Base-by-base conservation (phyloP, 2,797 vertebrate species). In the Remorina albescens region DNA sequence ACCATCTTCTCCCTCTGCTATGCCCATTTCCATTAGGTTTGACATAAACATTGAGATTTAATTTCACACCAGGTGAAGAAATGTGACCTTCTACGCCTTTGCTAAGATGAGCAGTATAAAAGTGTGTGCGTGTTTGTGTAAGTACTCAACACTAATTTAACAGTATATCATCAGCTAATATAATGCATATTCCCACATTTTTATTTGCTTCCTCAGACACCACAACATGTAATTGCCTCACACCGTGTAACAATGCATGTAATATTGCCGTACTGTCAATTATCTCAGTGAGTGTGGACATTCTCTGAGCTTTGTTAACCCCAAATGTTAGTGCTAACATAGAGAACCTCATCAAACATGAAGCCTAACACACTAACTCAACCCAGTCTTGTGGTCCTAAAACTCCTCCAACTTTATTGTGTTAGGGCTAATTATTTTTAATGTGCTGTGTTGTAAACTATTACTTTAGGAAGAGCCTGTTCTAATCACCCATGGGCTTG, bases 381-480 rank as follows among this genome's bases (percentile, higher is more conserved):
- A 47, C 55, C 67, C 80, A 80, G 78, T 88, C 81, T 80, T 75
- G 69, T 39, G 63, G 80, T 70, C 66, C 72, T 75, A 37, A 69
- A 74, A 80, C 84, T 82, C 81, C 87, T 80, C 78, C 62, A 86
- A 88, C 82, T 92, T 91, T 90, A 92, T 89, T 94, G 69, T 80
- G 84, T 93, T 91, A 86, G 73, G 82, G 67, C 84, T 90, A 91
- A 90, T 94, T 91, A 91, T 92, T 92, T 91, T 88, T 80, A 93
- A 91, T 90, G 91, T 81, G 71, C 85, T 86, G 68, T 86, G 88
- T 82, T 89, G 89, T 91, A 91, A 93, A 92, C 89, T 90, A 89
- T 92, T 91, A 89, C 87, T 91, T 89, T 85, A 91, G 76, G 89
- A 89, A 89, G 89, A 89, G 84, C 74, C 55, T 34, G 46, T 78